Percentiles rank a stretch among this genome's conserved stretches.
phyloP scores from a whole-genome alignment of 2,797 vertebrate species.

The Pseudomugil gertrudae region DNA sequence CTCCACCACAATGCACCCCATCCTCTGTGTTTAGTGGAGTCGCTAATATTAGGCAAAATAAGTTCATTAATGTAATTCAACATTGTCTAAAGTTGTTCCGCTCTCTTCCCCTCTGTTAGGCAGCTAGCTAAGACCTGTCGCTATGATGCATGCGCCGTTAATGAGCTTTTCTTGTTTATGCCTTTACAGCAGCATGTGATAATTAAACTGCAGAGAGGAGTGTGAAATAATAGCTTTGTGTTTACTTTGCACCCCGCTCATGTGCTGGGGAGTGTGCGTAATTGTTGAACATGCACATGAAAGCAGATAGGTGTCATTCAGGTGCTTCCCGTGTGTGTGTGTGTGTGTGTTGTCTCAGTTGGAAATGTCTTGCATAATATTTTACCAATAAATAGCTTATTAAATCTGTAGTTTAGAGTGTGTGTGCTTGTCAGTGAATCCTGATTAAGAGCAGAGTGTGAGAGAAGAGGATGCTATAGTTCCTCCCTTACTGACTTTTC shows the following conservation, averaged over 20 bases:
- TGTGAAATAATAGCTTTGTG: conserved; percentile 68
- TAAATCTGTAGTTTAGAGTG: conserved; percentile 8
- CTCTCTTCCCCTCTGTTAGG: conserved; percentile 55
- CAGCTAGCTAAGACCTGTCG: conserved; percentile 64
- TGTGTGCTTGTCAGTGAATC: conserved; percentile 41
- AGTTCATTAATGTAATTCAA: conserved; percentile 74
- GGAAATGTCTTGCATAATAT: conserved; percentile 19
- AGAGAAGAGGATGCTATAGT: conserved; percentile 52
- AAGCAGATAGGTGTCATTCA: conserved; percentile 47
- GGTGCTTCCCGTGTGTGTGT: conserved; percentile 13
- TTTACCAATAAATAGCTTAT: conserved; percentile 36
- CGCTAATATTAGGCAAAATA: conserved; percentile 62
- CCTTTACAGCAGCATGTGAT: conserved; percentile 75
- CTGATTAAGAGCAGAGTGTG: conserved; percentile 57
- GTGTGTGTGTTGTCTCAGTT: not conserved
- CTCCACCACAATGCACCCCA: conserved; percentile 3
- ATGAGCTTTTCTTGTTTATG: conserved; percentile 80
- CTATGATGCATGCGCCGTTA: conserved; percentile 71
- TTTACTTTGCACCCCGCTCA: conserved; percentile 53
- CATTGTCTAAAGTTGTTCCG: conserved; percentile 65
- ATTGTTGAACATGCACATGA: conserved; percentile 27
- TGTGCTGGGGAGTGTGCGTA: conserved; percentile 24
- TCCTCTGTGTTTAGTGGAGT: conserved; percentile 44
- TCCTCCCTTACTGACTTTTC: conserved; percentile 62
- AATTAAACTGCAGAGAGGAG: conserved; percentile 76